These are phyloP conservation scores for Sternotherus odoratus DNA, from an alignment of 2,797 vertebrate genomes.

Conservation along the genomic window DNA sequence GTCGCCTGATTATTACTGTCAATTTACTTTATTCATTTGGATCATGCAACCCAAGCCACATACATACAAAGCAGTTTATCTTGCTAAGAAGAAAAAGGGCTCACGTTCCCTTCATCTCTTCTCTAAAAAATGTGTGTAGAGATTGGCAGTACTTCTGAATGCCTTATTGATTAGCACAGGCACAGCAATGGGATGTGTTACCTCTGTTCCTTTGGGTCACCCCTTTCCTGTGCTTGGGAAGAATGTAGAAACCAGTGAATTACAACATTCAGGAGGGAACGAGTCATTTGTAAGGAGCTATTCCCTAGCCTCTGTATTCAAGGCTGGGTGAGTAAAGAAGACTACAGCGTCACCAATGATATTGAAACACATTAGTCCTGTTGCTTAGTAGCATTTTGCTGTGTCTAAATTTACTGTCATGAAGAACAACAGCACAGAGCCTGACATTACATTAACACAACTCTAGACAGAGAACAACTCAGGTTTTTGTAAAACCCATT, in stretches of 20 bases:
- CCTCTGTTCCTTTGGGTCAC: constrained; percentile 40
- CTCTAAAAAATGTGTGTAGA: constrained; percentile 55
- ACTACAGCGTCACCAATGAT: neutral
- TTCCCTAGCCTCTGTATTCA: constrained; percentile 37
- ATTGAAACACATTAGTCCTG: constrained; percentile 40
- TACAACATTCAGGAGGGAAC: constrained; percentile 61
- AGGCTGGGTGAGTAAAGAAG: constrained; percentile 45
- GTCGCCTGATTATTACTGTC: constrained; percentile 5
- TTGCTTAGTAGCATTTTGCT: constrained; percentile 1
- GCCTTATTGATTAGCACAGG: constrained; percentile 56
- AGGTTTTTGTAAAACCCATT: neutral
- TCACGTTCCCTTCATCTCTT: neutral
- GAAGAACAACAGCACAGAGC: neutral
- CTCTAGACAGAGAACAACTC: neutral
- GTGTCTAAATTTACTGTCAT: neutral
- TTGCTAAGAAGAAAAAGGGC: neutral
- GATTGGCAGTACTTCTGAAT: constrained; percentile 15
- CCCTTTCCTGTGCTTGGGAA: constrained; percentile 52
- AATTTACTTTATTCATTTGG: neutral
- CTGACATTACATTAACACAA: neutral
- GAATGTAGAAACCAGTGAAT: constrained; percentile 43
- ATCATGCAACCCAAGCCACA: rapidly evolving
- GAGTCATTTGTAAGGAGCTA: constrained; percentile 49
- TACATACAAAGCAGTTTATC: neutral
- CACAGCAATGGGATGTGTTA: constrained; percentile 13